phyloP scores from a whole-genome alignment of 1,140 invertebrate species.

The Phthorimaea operculella region DNA sequence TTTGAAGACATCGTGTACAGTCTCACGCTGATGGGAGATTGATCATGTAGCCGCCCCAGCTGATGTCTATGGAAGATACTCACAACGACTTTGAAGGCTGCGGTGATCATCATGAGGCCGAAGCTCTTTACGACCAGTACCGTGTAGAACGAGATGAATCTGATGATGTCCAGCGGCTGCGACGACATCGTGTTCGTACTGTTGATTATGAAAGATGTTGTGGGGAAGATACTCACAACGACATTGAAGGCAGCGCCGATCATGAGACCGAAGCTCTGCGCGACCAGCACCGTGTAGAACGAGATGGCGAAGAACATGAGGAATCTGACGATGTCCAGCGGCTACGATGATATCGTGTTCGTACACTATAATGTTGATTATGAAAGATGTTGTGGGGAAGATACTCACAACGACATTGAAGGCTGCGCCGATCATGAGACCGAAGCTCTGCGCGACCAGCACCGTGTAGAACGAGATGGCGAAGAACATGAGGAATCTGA shows the following conservation, averaged over 20 bases:
- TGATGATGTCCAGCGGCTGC: slow-evolving; percentile 79
- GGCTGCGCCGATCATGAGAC: slow-evolving; percentile 86
- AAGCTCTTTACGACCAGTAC: slow-evolving; percentile 90
- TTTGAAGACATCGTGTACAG: slow-evolving; percentile 90
- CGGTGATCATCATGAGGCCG: slow-evolving; percentile 89
- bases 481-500: slow-evolving; percentile 86
- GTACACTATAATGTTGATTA: no score
- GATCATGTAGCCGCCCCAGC: no score
- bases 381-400: no score
- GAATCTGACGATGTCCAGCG: slow-evolving; percentile 80
- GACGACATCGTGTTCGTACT: slow-evolving; percentile 88
- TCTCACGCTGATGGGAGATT: slow-evolving; percentile 82
- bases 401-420: slow-evolving; percentile 83
- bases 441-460: slow-evolving; percentile 91
- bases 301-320: slow-evolving; percentile 85
- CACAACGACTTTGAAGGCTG: slow-evolving; percentile 83
- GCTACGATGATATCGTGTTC: slow-evolving; percentile 89
- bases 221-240: slow-evolving; percentile 77
- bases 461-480: slow-evolving; percentile 81
- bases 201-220: no score
- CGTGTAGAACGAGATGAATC: slow-evolving; percentile 87
- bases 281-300: slow-evolving; percentile 84
- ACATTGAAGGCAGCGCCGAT: slow-evolving; percentile 87
- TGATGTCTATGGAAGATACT: no score
- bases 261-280: slow-evolving; percentile 89